A percentile compares a stretch with the other conserved stretches of the same genome.
Conservation (phyloP, 2,888 invertebrate species). For the Notocelia uddmanniana region DNA sequence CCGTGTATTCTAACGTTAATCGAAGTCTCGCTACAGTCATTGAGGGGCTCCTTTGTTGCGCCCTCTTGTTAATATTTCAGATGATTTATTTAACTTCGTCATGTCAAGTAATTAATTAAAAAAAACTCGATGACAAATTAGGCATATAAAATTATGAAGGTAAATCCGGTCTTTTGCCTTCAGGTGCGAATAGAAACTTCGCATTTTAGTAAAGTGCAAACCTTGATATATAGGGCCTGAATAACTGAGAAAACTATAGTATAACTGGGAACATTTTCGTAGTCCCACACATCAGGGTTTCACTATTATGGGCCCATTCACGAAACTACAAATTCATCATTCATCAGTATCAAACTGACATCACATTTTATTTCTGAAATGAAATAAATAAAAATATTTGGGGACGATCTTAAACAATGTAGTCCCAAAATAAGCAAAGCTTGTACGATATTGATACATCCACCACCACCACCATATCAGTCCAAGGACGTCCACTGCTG, state of each 20-base stretch:
- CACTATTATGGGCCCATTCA: background rate
- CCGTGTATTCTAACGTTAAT: background rate
- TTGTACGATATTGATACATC: too few species aligned
- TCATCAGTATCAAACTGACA: too few species aligned
- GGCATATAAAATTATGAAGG: conserved; percentile 2
- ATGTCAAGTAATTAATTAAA: background rate
- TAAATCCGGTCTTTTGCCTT: background rate
- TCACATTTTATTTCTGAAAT: too few species aligned
- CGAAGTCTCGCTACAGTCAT: conserved; percentile 13
- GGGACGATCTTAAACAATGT: too few species aligned
- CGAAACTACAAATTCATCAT: background rate
- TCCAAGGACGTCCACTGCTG: too few species aligned
- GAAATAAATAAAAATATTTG: too few species aligned
- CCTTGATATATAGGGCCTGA: background rate
- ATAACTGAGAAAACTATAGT: conserved; percentile 1
- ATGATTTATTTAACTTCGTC: too few species aligned
- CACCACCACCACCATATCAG: too few species aligned
- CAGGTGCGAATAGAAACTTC: too few species aligned
- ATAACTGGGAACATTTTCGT: background rate
- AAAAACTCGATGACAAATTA: background rate
- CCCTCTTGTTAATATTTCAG: background rate
- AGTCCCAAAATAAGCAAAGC: too few species aligned
- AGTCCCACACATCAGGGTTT: background rate
- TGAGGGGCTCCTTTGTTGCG: background rate
- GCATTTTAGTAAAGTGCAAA: background rate